A percentile compares a stretch with the other conserved stretches of the same genome.
Evolutionary conservation across 2,888 invertebrate genomes (phyloP).

Genomic region (Lymantria monacha): DNA sequence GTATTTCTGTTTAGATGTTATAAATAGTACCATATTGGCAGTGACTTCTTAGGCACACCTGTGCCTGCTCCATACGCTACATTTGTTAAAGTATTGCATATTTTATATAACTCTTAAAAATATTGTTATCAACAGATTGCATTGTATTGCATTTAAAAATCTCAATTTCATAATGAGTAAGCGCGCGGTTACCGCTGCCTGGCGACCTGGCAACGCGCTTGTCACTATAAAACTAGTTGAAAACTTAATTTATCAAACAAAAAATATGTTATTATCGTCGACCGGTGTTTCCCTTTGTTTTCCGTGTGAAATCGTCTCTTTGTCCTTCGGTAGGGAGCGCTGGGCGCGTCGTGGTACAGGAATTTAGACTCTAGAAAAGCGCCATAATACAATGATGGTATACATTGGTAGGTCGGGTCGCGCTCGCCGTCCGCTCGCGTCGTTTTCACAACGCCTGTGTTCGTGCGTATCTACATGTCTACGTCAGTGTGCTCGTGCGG

Average conservation of each 20-base stretch:
- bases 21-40: conserved; percentile 47
- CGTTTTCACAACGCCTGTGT: conserved; percentile 65
- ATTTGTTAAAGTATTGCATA: conserved; percentile 23
- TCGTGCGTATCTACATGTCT: conserved; percentile 66
- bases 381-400: conserved; percentile 70
- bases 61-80: conserved; percentile 50
- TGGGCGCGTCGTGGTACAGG: conserved; percentile 69
- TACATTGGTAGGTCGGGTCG: conserved; percentile 65
- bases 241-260: conserved; percentile 54
- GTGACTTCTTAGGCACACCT: conserved; percentile 39
- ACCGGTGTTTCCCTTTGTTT: conserved; percentile 79
- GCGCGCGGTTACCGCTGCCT: conserved; percentile 55
- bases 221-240: conserved; percentile 50
- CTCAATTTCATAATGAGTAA: conserved; percentile 64
- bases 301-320: conserved; percentile 74
- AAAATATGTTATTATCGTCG: conserved; percentile 53
- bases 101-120: conserved; percentile 37
- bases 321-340: conserved; percentile 74
- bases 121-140: conserved; percentile 46
- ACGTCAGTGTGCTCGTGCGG: conserved; percentile 70
- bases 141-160: conserved; percentile 51
- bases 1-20: conserved; percentile 26
- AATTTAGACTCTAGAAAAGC: conserved; percentile 80
- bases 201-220: conserved; percentile 69
- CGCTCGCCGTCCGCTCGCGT: conserved; percentile 70